Evolutionary conservation across 2,888 invertebrate species (phyloP), one percentile per base, ranked within the genome.

Genomic region (Philereme vetulata): DNA sequence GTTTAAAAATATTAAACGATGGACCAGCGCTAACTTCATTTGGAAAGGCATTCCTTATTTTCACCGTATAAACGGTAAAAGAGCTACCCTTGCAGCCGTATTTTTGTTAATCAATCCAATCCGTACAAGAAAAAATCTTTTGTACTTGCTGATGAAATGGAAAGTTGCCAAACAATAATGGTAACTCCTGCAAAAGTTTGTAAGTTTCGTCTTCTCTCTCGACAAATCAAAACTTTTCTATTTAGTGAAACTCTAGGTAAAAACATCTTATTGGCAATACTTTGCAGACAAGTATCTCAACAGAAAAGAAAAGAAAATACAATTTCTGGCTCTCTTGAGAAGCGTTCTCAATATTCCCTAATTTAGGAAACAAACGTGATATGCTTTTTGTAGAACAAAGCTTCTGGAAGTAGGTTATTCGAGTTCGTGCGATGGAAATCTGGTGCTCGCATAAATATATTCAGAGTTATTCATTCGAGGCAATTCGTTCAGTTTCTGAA

Each of bases 381-480:
- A 65, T 52, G 47, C 64, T 57, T 67, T 65, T 59, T 67, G 54
- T 50, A 44, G 7, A 47, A 64, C 55, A 68, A 71, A 74, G 66
- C 70, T 65, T 67, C 54, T 58, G 40, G 68, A 71, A 72, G 72
- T 74, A 72, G 72, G 71, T 65, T 65, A 56, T 63, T 64, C 63
- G 65, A 66, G 66, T 67, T 69, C 69, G 56, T 68, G 66, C 58
- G 60, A 76, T 71, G 72, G 70, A 71, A 75, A 76, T 73, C 71
- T 70, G 71, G 67, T 66, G 69, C 69, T 74, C 75, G 75, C 72
- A 73, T 76, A 77, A 79, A 81, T 79, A 73, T 80, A 81, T 78
- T 76, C 68, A 67, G 79, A 84, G 84, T 84, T 80, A 85, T 86
- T 85, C 79, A 85, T 82, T 78, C 72, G 72, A 69, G 74, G 74